phyloP scores from a whole-genome alignment of 1,140 invertebrate genomes.

The Panulirus ornatus region DNA sequence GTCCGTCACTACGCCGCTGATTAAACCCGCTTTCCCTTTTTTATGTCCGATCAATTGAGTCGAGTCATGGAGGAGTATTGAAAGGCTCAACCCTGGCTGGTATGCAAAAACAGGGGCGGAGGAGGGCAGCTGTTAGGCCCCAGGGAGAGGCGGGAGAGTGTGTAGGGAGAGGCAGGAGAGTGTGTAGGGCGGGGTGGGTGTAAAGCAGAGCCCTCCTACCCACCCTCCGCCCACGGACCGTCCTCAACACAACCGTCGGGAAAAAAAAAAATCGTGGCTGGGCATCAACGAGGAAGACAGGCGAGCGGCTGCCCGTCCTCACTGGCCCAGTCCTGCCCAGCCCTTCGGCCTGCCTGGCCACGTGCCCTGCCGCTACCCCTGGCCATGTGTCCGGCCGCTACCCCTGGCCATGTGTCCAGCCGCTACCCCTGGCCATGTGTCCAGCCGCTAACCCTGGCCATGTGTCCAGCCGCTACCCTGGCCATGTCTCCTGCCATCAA shows the following conservation, averaged over 20 bases:
- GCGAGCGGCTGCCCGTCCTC: constrained; percentile 26
- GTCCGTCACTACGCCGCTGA: constrained; percentile 25
- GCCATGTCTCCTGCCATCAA: too few relatives aligned
- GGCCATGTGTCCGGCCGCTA: not conserved
- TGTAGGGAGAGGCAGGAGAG: constrained; percentile 44
- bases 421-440: not conserved
- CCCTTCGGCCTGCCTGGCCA: constrained; percentile 49
- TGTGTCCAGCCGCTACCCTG: not conserved
- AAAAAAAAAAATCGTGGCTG: constrained; percentile 26
- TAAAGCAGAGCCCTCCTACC: not conserved
- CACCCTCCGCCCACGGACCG: not conserved
- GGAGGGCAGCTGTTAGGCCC: constrained; percentile 23
- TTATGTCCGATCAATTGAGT: constrained; percentile 68
- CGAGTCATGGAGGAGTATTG: constrained; percentile 63
- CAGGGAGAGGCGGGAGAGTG: constrained; percentile 44
- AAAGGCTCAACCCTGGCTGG: constrained; percentile 67
- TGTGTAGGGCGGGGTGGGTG: constrained; percentile 35
- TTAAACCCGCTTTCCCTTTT: constrained; percentile 56
- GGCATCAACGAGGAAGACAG: constrained; percentile 27
- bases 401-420: not conserved
- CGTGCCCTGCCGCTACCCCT: constrained; percentile 19
- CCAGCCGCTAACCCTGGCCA: not conserved
- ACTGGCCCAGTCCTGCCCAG: constrained; percentile 43
- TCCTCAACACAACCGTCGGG: not conserved
- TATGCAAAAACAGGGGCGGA: constrained; percentile 64